Percentiles rank a stretch among this genome's conserved stretches.
These are phyloP conservation scores for Xestobium rufovillosum DNA, from an alignment of 2,888 invertebrate genomes.

Conservation along the genomic window DNA sequence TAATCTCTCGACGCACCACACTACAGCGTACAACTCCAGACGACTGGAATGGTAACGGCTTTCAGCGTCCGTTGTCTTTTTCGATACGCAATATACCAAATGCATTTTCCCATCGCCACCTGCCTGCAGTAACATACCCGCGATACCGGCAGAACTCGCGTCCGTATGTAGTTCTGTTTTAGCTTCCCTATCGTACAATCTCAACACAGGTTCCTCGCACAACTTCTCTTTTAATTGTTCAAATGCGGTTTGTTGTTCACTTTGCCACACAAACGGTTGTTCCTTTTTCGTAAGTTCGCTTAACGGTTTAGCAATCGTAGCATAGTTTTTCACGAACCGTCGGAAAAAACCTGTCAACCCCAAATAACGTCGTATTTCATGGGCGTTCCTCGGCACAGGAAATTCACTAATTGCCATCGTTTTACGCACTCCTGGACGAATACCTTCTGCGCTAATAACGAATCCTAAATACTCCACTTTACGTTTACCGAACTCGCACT, in stretches of 20 bases:
- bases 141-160: slow-evolving; percentile 21
- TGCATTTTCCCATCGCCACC: slow-evolving; percentile 21
- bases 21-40: slow-evolving; percentile 26
- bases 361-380: slow-evolving; percentile 22
- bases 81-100: slow-evolving; percentile 27
- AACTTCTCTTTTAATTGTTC: slow-evolving; percentile 15
- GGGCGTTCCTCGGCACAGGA: slow-evolving; percentile 15
- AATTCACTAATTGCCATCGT: slow-evolving; percentile 17
- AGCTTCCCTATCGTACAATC: slow-evolving; percentile 18
- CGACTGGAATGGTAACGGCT: slow-evolving; percentile 27
- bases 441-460: slow-evolving; percentile 12
- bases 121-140: slow-evolving; percentile 27
- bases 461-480: slow-evolving; percentile 19
- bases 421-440: slow-evolving; percentile 17
- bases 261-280: slow-evolving; percentile 17
- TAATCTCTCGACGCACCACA: slow-evolving; percentile 25
- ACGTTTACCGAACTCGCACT: slow-evolving; percentile 28
- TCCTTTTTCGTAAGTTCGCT: slow-evolving; percentile 24
- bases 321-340: slow-evolving; percentile 22
- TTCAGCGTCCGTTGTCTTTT: no score
- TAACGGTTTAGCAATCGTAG: slow-evolving; percentile 26
- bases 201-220: slow-evolving; percentile 15
- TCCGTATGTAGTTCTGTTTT: slow-evolving; percentile 23
- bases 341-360: slow-evolving; percentile 24
- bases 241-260: slow-evolving; percentile 12